phyloP scores from a whole-genome alignment of 1,140 invertebrate species.

The Dinothrombium tinctorium region DNA sequence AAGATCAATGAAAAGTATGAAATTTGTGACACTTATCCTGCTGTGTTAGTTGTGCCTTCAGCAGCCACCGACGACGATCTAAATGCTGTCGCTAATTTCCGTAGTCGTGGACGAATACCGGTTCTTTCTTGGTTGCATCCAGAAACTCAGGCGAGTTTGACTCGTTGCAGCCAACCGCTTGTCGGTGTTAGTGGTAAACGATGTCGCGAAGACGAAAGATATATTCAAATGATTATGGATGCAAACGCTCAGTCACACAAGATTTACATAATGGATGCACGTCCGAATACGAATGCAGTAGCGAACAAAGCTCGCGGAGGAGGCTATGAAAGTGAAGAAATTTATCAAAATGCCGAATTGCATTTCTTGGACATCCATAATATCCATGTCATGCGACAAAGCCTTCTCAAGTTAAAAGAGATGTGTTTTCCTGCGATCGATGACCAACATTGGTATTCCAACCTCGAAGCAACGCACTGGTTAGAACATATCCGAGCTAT shows the following conservation, averaged over 20 bases:
- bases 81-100: conserved; percentile 54
- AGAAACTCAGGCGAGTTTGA: conserved; percentile 81
- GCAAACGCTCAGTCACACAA: conserved; percentile 93
- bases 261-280: conserved; percentile 90
- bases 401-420: conserved; percentile 81
- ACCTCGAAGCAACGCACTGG: conserved; percentile 88
- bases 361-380: conserved; percentile 96
- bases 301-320: conserved; percentile 97
- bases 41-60: conserved; percentile 68
- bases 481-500: conserved; percentile 90
- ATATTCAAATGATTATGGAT: conserved; percentile 88
- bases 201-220: conserved; percentile 77
- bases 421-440: conserved; percentile 87
- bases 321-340: conserved; percentile 87
- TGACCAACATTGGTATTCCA: conserved; percentile 62
- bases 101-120: conserved; percentile 61
- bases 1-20: conserved; percentile 81
- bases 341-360: conserved; percentile 85
- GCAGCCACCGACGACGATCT: conserved; percentile 66
- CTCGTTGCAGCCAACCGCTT: conserved; percentile 73
- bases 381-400: conserved; percentile 98
- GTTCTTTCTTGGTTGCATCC: conserved; percentile 73
- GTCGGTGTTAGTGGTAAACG: conserved; percentile 73
- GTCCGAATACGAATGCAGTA: conserved; percentile 82
- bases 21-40: conserved; percentile 87